phyloP scores from a whole-genome alignment of 1,140 invertebrate genomes.

The Drosophila carrolli region DNA sequence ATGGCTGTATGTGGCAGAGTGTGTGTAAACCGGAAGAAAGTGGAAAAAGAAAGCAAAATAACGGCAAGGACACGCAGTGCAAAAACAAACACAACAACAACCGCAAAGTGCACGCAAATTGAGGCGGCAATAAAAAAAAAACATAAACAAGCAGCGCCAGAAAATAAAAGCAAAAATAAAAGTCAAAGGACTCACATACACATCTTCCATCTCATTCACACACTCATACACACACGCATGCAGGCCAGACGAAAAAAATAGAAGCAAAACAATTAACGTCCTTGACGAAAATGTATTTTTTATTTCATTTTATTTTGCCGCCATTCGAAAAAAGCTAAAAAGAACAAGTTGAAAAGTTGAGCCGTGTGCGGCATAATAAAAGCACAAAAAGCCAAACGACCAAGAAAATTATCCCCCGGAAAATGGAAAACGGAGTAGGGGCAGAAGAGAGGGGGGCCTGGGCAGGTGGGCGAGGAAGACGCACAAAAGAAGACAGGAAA shows the following conservation, averaged over 20 bases:
- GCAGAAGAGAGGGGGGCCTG: neutral
- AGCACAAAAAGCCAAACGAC: conserved; percentile 62
- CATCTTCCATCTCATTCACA: conserved; percentile 4
- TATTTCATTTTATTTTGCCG: conserved; percentile 58
- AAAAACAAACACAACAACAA: conserved; percentile 37
- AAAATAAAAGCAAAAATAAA: conserved; percentile 69
- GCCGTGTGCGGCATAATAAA: conserved; percentile 65
- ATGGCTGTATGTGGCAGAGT: neutral
- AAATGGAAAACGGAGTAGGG: neutral
- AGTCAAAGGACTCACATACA: conserved; percentile 66
- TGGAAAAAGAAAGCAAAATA: conserved; percentile 70
- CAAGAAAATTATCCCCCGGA: conserved; percentile 65
- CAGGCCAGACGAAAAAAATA: conserved; percentile 70
- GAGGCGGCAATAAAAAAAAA: conserved; percentile 71
- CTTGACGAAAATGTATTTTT: conserved; percentile 79
- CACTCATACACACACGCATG: conserved; percentile 18
- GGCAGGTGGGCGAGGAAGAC: conserved; percentile 11
- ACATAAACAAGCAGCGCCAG: conserved; percentile 62
- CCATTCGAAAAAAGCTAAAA: conserved; percentile 68
- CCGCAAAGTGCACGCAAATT: conserved; percentile 78
- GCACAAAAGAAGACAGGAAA: conserved; percentile 55
- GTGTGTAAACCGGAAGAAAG: conserved; percentile 28
- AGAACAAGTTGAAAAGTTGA: conserved; percentile 69
- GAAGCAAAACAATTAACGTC: conserved; percentile 84
- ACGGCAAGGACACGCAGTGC: conserved; percentile 71